These are phyloP conservation scores for Dendroctonus valens DNA, from an alignment of 1,140 invertebrate species.

Conservation along the genomic window DNA sequence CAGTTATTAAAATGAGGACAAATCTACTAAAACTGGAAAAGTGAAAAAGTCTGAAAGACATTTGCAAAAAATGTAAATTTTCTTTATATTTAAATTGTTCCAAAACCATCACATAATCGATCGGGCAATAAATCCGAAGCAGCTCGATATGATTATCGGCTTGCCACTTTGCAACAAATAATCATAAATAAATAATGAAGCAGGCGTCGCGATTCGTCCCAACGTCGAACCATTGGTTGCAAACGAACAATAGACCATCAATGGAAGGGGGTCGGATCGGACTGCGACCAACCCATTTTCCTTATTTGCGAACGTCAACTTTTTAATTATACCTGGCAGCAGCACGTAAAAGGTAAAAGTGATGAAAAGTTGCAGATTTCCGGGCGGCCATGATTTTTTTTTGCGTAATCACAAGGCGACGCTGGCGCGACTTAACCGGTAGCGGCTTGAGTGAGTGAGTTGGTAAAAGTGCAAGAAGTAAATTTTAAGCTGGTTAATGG, in stretches of 20 bases:
- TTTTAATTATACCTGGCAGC: constrained; percentile 12
- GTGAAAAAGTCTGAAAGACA: too few relatives aligned
- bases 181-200: constrained; percentile 30
- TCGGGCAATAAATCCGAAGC: too few relatives aligned
- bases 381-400: constrained; percentile 27
- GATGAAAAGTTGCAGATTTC: constrained; percentile 21
- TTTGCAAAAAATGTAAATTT: too few relatives aligned
- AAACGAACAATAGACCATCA: constrained; percentile 28
- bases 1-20: too few relatives aligned
- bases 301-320: constrained; percentile 30
- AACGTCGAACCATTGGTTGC: constrained; percentile 19
- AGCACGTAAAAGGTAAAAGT: constrained; percentile 18
- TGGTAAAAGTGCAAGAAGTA: too few relatives aligned
- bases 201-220: constrained; percentile 21
- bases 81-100: too few relatives aligned
- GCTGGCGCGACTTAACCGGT: background rate
- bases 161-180: background rate
- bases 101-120: too few relatives aligned
- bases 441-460: too few relatives aligned
- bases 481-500: too few relatives aligned
- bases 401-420: background rate
- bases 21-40: too few relatives aligned
- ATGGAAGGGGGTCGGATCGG: constrained; percentile 23
- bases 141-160: too few relatives aligned
- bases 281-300: constrained; percentile 26